These are phyloP conservation scores for Drosophila repletoides DNA, from an alignment of 1,140 invertebrate species.

Conservation along the genomic window DNA sequence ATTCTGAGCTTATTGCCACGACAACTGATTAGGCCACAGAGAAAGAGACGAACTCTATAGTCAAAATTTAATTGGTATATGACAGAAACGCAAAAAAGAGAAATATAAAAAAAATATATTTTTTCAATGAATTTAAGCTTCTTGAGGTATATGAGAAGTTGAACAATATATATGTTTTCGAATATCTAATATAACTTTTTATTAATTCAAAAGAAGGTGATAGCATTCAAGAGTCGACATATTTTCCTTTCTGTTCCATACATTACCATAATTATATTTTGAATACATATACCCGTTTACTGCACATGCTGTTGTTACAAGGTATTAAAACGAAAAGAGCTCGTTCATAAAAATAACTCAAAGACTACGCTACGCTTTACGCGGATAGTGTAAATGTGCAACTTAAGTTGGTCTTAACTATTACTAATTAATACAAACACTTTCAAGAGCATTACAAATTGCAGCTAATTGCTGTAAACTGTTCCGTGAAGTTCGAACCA, in stretches of 20 bases:
- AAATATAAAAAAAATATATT: neutral
- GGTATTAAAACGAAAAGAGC: neutral
- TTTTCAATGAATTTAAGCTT: too few relatives aligned
- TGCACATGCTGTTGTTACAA: neutral
- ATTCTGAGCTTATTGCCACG: neutral
- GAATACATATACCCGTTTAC: neutral
- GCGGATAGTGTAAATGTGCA: conserved; percentile 59
- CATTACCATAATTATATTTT: neutral
- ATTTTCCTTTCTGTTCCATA: too few relatives aligned
- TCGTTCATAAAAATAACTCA: neutral
- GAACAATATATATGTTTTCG: too few relatives aligned
- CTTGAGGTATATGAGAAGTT: too few relatives aligned
- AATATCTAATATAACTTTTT: too few relatives aligned
- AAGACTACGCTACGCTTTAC: too few relatives aligned
- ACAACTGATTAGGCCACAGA: conserved; percentile 23
- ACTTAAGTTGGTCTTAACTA: conserved; percentile 52
- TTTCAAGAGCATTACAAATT: neutral
- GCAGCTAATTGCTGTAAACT: too few relatives aligned
- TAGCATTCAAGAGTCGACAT: too few relatives aligned
- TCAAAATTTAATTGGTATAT: conserved; percentile 36
- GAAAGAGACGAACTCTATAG: neutral
- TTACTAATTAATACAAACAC: too few relatives aligned
- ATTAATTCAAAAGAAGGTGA: too few relatives aligned
- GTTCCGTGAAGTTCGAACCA: too few relatives aligned
- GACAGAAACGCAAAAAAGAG: neutral